Evolutionary conservation across 2,888 invertebrate genomes (phyloP).

Genomic region (Colletes collaris): DNA sequence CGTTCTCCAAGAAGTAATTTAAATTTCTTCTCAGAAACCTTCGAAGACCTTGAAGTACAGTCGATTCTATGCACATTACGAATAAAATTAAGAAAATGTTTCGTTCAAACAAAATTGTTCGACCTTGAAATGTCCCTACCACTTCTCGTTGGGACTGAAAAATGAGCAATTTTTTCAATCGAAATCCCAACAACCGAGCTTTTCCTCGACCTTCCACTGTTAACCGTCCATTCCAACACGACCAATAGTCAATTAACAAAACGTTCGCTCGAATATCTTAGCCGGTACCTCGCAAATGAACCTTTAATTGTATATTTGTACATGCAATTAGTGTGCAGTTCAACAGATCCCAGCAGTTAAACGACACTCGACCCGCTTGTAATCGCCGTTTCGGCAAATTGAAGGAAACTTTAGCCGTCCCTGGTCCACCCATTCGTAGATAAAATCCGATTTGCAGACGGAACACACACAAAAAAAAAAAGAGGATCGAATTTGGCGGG

Average conservation of each 20-base stretch:
- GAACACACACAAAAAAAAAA: slow-evolving; percentile 1
- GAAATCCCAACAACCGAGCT: neutral
- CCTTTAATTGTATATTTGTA: slow-evolving; percentile 57
- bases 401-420: slow-evolving; percentile 47
- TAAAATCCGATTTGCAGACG: slow-evolving; percentile 24
- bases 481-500: neutral
- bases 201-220: neutral
- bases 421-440: neutral
- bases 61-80: too few relatives aligned
- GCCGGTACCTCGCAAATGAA: slow-evolving; percentile 35
- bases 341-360: slow-evolving; percentile 38
- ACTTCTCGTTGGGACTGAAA: too few relatives aligned
- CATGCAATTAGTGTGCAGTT: slow-evolving; percentile 49
- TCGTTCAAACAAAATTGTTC: too few relatives aligned
- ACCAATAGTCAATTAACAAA: slow-evolving; percentile 51
- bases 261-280: slow-evolving; percentile 35
- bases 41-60: too few relatives aligned
- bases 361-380: slow-evolving; percentile 35
- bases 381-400: slow-evolving; percentile 52
- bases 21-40: too few relatives aligned
- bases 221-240: neutral
- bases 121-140: too few relatives aligned
- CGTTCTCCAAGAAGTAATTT: too few relatives aligned
- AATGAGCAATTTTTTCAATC: too few relatives aligned
- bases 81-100: too few relatives aligned